These are phyloP conservation scores for Thera britannica DNA, from an alignment of 2,888 invertebrate species.

Conservation along the genomic window DNA sequence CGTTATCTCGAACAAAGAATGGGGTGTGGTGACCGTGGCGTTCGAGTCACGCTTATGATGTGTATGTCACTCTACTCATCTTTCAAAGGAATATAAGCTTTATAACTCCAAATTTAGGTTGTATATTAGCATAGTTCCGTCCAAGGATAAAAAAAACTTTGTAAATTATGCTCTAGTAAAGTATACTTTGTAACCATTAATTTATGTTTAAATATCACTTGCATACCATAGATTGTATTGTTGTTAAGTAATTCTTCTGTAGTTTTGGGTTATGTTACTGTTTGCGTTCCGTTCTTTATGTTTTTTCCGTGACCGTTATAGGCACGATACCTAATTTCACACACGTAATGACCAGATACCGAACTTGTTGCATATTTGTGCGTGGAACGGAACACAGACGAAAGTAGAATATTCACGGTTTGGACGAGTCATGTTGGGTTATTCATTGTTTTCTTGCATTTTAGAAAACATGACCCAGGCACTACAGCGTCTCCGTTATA, in stretches of 20 bases:
- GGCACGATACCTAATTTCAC: conserved; percentile 45
- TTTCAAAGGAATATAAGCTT: conserved; percentile 9
- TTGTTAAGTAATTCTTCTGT: conserved; percentile 9
- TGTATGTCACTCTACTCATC: conserved; percentile 7
- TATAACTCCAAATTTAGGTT: neutral
- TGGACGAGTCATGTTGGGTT: neutral
- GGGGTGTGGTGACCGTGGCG: conserved; percentile 32
- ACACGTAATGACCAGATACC: conserved; percentile 41
- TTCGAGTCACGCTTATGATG: conserved; percentile 19
- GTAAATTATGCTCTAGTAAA: conserved; percentile 1
- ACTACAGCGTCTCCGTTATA: too few species aligned
- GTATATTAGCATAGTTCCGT: neutral
- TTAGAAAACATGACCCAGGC: too few species aligned
- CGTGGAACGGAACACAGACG: conserved; percentile 34
- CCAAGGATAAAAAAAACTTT: neutral
- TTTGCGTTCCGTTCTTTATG: conserved; percentile 42
- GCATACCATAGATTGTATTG: neutral
- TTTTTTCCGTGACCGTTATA: conserved; percentile 41
- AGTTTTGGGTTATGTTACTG: conserved; percentile 4
- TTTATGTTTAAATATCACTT: neutral
- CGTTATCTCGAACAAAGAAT: conserved; percentile 43
- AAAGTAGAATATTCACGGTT: neutral
- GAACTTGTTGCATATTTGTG: conserved; percentile 45
- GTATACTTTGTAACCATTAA: neutral
- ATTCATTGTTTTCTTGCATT: conserved; percentile 6